Evolutionary conservation across 2,888 invertebrate genomes (phyloP).

Genomic region (Acleris sparsana): DNA sequence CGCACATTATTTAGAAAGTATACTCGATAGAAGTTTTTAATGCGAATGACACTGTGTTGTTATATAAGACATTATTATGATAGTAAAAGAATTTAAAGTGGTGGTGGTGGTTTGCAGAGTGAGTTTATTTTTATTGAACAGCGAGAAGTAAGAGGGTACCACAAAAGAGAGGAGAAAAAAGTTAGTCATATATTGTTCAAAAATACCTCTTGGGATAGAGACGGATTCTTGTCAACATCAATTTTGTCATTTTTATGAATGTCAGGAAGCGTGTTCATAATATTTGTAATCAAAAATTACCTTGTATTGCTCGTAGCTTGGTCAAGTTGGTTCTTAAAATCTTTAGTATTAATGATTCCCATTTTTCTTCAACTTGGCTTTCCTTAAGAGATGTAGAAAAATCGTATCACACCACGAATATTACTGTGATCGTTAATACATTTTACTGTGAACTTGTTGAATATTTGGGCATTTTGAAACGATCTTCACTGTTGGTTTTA

Average conservation of each 20-base stretch:
- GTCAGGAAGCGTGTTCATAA: neutral
- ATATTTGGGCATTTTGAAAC: neutral
- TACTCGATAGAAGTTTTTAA: too few relatives aligned
- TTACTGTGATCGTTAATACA: neutral
- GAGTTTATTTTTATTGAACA: too few relatives aligned
- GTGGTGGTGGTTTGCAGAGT: too few relatives aligned
- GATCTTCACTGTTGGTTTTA: neutral
- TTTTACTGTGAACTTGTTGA: neutral
- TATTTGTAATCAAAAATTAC: conserved; percentile 42
- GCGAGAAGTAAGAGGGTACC: too few relatives aligned
- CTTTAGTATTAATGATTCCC: conserved; percentile 56
- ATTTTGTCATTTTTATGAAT: neutral
- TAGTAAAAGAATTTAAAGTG: too few relatives aligned
- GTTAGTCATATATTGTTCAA: too few relatives aligned
- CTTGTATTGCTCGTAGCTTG: conserved; percentile 68
- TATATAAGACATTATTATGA: too few relatives aligned
- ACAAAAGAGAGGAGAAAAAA: too few relatives aligned
- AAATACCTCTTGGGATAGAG: too few relatives aligned
- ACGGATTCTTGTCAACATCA: neutral
- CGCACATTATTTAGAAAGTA: too few relatives aligned
- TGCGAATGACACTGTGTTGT: too few relatives aligned
- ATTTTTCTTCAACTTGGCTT: conserved; percentile 45
- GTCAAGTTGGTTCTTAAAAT: conserved; percentile 51
- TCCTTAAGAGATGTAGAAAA: neutral
- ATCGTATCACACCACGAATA: neutral